These are phyloP conservation scores for Theocolax elegans DNA, from an alignment of 1,140 invertebrate species.

Conservation along the genomic window DNA sequence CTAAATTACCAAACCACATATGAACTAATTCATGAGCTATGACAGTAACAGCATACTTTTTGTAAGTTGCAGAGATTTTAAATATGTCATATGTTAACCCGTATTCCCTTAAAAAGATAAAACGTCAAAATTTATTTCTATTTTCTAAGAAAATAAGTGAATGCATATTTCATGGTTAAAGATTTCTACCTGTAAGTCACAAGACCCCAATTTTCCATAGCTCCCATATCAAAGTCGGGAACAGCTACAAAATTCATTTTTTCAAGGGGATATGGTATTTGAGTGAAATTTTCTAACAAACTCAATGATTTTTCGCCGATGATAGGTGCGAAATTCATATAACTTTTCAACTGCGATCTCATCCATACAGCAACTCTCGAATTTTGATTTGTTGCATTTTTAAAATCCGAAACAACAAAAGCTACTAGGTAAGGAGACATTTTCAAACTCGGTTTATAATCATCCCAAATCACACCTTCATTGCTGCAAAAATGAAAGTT, in stretches of 20 bases:
- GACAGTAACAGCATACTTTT: slow-evolving; percentile 66
- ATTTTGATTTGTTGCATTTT: neutral
- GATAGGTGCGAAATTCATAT: slow-evolving; percentile 67
- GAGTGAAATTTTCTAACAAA: slow-evolving; percentile 57
- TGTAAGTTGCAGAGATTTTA: slow-evolving; percentile 61
- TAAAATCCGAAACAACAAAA: slow-evolving; percentile 69
- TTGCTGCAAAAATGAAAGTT: slow-evolving; percentile 24
- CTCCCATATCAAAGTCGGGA: slow-evolving; percentile 69
- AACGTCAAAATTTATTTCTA: too few species aligned
- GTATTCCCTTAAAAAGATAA: slow-evolving; percentile 67
- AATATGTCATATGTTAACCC: slow-evolving; percentile 71
- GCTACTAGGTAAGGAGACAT: slow-evolving; percentile 92
- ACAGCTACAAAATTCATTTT: slow-evolving; percentile 80
- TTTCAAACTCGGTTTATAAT: slow-evolving; percentile 73
- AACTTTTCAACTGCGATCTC: slow-evolving; percentile 69
- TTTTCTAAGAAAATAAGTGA: too few species aligned
- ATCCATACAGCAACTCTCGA: slow-evolving; percentile 66
- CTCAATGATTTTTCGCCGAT: slow-evolving; percentile 65
- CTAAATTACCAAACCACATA: slow-evolving; percentile 77
- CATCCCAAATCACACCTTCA: slow-evolving; percentile 67
- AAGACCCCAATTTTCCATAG: slow-evolving; percentile 71
- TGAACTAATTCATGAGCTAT: slow-evolving; percentile 78
- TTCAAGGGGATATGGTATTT: slow-evolving; percentile 56
- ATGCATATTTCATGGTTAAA: too few species aligned
- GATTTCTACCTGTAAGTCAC: slow-evolving; percentile 67